Evolutionary conservation across 1,140 invertebrate genomes (phyloP), one percentile per base, ranked within the genome.

Genomic region (Leptinotarsa undecemlineata): DNA sequence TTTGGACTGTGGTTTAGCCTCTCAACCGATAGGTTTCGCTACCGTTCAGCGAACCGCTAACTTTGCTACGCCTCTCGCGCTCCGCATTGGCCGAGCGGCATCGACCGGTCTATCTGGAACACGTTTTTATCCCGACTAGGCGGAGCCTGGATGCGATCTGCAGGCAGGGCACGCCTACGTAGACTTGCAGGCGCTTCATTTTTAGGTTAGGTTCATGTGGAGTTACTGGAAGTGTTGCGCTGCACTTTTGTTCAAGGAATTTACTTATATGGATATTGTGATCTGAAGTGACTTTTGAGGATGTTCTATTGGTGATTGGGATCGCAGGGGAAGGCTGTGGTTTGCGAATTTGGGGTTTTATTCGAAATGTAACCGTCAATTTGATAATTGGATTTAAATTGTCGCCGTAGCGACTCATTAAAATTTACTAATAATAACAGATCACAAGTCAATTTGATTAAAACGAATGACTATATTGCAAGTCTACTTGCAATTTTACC

Each of bases 1-100:
- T 82, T 84, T 76, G 80, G 78, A 62, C n/a, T 72, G 64, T 77
- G 78, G 80, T 81, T 83, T 74, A 67, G 71, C 71, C 76, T 77
- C 74, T 75, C 73, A 72, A 78, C 81, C 82, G 83, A 71, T 68
- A 84, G 84, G 75, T 82, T 73, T 74, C 80, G 83, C 83, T 83
- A 82, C 77, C 76, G 77, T 80, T 76, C 83, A 82, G 84, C 78
- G 82, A 69, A 68, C 64, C 72, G 20, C 19, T 5, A 19, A 11
- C 21, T 23, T 48, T 68, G 64, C 73, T 51, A 63, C 79, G 66
- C 82, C 81, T 73, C 47, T 47, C 14, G 14, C 60, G n/a, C 11
- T 1, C n/a, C 3, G 19, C 21, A 47, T 78, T 81, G 78, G 79
- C 77, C 17, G 13, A 17, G 15, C 20, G 21, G 1, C 57, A 19